Conservation (phyloP, 30 jellyfish, hydroid and myxozoan species). For the Hydra vulgaris region DNA sequence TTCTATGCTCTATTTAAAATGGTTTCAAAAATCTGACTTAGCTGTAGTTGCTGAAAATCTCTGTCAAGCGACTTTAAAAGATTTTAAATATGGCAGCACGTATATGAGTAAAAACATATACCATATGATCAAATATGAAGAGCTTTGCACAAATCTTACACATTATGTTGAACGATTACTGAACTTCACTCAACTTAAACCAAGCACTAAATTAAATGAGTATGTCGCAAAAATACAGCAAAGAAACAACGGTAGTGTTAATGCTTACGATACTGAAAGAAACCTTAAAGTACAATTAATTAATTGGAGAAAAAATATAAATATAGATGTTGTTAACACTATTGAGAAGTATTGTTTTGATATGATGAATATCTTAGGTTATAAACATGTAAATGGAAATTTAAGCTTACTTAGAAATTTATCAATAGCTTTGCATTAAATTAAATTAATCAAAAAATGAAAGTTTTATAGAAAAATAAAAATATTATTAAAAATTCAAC, state of each 20-base stretch:
- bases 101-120: background rate
- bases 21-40: background rate
- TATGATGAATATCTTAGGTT: slow-evolving; percentile 9
- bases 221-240: background rate
- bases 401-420: background rate
- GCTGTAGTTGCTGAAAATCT: background rate
- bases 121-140: slow-evolving; percentile 3
- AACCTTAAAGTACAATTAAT: background rate
- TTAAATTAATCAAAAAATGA: too few species aligned
- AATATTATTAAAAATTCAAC: too few species aligned
- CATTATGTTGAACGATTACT: background rate
- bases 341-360: slow-evolving; percentile 3
- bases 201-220: background rate
- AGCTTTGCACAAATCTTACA: slow-evolving; percentile 5
- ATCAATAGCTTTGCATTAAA: background rate
- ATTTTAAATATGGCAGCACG: background rate
- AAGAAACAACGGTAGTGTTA: background rate
- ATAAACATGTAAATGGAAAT: background rate
- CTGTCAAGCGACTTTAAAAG: slow-evolving; percentile 6
- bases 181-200: background rate
- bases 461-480: too few species aligned
- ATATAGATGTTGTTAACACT: background rate
- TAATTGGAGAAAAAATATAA: slow-evolving; percentile 6
- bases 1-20: background rate
- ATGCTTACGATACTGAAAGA: slow-evolving; percentile 7